Conservation (phyloP, 2,888 invertebrate genomes). For the Lydus trimaculatus region DNA sequence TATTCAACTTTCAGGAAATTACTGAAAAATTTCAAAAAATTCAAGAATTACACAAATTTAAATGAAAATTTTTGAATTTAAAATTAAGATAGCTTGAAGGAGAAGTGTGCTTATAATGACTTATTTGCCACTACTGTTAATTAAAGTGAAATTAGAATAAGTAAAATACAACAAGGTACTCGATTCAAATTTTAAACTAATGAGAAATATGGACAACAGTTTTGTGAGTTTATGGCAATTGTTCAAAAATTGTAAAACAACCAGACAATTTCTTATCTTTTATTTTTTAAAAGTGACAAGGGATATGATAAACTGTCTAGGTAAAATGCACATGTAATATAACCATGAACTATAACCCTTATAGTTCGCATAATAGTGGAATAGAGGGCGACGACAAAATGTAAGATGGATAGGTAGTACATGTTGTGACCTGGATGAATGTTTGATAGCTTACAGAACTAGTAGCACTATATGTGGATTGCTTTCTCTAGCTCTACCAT, state of each 20-base stretch:
- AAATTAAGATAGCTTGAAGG: no score
- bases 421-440: slow-evolving; percentile 56
- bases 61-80: no score
- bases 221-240: neutral
- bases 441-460: slow-evolving; percentile 49
- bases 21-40: neutral
- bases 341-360: slow-evolving; percentile 29
- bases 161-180: no score
- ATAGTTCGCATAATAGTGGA: slow-evolving; percentile 28
- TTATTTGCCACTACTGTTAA: no score
- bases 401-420: slow-evolving; percentile 52
- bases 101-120: no score
- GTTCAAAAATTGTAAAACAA: neutral
- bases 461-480: slow-evolving; percentile 52
- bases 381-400: slow-evolving; percentile 48
- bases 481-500: slow-evolving; percentile 51
- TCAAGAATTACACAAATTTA: no score
- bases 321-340: slow-evolving; percentile 27
- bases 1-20: neutral
- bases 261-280: slow-evolving; percentile 8
- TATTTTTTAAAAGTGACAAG: slow-evolving; percentile 23
- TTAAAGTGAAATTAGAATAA: no score
- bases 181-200: neutral
- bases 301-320: slow-evolving; percentile 25
- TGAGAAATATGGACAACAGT: neutral